phyloP scores from a whole-genome alignment of 2,888 invertebrate species.

The Unio pictorum region DNA sequence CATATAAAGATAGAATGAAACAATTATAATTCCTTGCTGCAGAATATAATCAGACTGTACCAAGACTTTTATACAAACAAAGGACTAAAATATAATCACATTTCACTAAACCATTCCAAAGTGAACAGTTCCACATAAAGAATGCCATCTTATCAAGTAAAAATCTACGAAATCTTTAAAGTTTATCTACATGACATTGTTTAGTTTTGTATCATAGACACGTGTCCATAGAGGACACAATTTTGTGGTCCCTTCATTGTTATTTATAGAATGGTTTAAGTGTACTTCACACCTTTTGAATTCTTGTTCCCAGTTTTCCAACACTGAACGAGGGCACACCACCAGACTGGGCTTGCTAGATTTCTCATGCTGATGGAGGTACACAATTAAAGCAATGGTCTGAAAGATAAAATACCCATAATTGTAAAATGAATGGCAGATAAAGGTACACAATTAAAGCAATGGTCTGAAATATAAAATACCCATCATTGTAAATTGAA shows the following conservation, averaged over 20 bases:
- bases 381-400: constrained; percentile 66
- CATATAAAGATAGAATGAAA: no score
- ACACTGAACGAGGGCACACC: constrained; percentile 67
- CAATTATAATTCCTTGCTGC: no score
- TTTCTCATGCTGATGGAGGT: constrained; percentile 44
- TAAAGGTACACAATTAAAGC: constrained; percentile 46
- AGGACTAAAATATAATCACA: not conserved
- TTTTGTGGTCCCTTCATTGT: not conserved
- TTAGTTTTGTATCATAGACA: no score
- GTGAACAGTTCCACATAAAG: no score
- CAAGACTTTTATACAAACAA: not conserved
- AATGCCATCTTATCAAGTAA: no score
- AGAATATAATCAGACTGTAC: not conserved
- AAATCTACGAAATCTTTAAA: no score
- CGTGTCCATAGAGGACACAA: not conserved
- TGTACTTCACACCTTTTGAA: constrained; percentile 52
- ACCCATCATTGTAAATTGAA: no score
- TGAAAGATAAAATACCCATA: constrained; percentile 33
- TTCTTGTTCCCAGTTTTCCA: constrained; percentile 68
- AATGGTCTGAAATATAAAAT: constrained; percentile 59
- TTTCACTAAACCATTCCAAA: no score
- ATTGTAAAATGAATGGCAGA: no score
- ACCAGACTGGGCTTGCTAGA: constrained; percentile 57
- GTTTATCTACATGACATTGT: no score
- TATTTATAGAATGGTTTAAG: not conserved